These are phyloP conservation scores for Drosophila oshimai DNA, from an alignment of 1,140 invertebrate genomes.

Conservation along the genomic window DNA sequence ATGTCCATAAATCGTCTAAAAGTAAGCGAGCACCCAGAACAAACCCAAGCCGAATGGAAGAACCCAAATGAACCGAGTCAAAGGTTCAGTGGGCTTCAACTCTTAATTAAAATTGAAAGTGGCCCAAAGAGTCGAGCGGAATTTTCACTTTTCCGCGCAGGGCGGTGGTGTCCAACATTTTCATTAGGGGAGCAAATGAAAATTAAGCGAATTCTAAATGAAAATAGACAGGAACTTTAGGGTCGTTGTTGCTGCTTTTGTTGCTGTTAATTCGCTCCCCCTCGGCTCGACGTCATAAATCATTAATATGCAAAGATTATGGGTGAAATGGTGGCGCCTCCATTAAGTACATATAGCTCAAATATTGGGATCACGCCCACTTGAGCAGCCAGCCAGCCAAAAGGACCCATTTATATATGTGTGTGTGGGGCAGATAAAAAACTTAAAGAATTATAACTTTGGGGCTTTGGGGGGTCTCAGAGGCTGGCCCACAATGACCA, in stretches of 20 bases:
- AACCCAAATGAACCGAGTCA: not conserved
- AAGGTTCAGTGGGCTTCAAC: constrained; percentile 11
- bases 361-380: constrained; percentile 71
- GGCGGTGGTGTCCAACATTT: constrained; percentile 38
- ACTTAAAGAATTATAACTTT: constrained; percentile 81
- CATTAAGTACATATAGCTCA: constrained; percentile 25
- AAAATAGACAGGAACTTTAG: constrained; percentile 62
- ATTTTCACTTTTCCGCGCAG: constrained; percentile 34
- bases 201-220: constrained; percentile 69
- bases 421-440: constrained; percentile 64
- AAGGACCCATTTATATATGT: not conserved
- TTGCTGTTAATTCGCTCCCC: constrained; percentile 29
- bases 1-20: constrained; percentile 58
- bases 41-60: not conserved
- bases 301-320: constrained; percentile 67
- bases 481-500: constrained; percentile 64
- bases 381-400: constrained; percentile 55
- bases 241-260: constrained; percentile 6
- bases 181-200: constrained; percentile 68
- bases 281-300: constrained; percentile 63
- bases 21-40: constrained; percentile 31
- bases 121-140: constrained; percentile 33
- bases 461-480: constrained; percentile 58
- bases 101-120: constrained; percentile 76
- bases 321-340: constrained; percentile 6